Evolutionary conservation across 2,113 vertebrate species (phyloP).

Genomic region (Odocoileus virginianus): DNA sequence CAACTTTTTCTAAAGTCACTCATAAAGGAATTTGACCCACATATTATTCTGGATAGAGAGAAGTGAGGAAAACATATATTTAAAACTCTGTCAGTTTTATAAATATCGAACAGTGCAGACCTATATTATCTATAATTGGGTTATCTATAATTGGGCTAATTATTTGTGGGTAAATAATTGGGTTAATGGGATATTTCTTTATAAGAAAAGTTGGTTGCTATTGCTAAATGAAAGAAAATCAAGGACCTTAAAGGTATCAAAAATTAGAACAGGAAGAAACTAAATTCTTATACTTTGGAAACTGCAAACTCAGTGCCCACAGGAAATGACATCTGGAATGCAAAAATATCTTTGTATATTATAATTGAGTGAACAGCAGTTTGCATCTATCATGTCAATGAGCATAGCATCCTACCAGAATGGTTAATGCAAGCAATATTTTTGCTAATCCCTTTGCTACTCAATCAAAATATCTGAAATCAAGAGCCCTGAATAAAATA

Average conservation of each 20-base stretch:
- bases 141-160: background rate
- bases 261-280: constrained; percentile 30
- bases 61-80: background rate
- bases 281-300: constrained; percentile 4
- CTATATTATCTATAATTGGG: background rate
- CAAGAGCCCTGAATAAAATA: background rate
- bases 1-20: background rate
- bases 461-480: background rate
- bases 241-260: background rate
- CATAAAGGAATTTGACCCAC: background rate
- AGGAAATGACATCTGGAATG: constrained; percentile 50
- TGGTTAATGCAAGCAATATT: background rate
- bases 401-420: constrained; percentile 11
- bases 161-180: constrained; percentile 30
- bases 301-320: background rate
- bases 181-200: constrained; percentile 27
- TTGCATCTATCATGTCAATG: background rate
- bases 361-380: background rate
- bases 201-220: background rate
- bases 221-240: constrained; percentile 1
- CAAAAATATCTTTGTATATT: constrained; percentile 27
- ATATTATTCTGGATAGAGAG: background rate
- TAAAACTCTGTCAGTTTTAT: constrained; percentile 31
- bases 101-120: constrained; percentile 4
- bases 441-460: constrained; percentile 5